Base-by-base conservation (phyloP, 1,140 invertebrate species). In the Drosophila varians region DNA sequence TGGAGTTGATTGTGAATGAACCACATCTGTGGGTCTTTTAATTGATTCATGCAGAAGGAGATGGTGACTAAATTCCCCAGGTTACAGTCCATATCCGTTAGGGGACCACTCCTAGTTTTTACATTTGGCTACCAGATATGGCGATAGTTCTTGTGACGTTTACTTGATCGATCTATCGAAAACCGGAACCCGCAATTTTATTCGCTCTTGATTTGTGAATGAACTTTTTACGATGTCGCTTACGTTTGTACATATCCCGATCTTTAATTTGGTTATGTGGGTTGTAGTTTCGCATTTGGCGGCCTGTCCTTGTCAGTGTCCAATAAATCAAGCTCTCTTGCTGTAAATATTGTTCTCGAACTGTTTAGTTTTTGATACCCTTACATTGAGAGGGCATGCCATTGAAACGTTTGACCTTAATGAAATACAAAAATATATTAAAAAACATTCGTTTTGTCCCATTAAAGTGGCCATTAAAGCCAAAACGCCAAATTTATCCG, bases 261-360 rank as follows among this genome's bases (percentile, higher is more conserved):
- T n/a, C n/a, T n/a, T n/a, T n/a, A n/a, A n/a, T n/a, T n/a, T n/a
- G n/a, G n/a, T n/a, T n/a, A n/a, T 70, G 73, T 52, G 64, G 53
- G 54, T 75, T 79, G 79, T 86, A 86, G 86, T 75, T 84, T 79
- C 46, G 65, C 79, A 46, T 53, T 60, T 71, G 46, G 55, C 47
- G 83, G 73, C 65, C 61, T 42, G 61, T 62, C 57, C 82, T 74
- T 75, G 65, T 84, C 73, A 74, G 54, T 55, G 73, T 56, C 60
- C 57, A 66, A 83, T 83, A 83, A 83, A 83, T 83, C 79, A 83
- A 49, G 49, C 58, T 46, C 11, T 4, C 1, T 36, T 45, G 51
- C 43, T 78, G 69, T 77, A 66, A 53, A 60, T 74, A 74, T 53
- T 62, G 55, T 31, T 42, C 11, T 43, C 43, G 54, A 70, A 53